Evolutionary conservation across 1,140 invertebrate species (phyloP).

Genomic region (Teleopsis dalmanni): DNA sequence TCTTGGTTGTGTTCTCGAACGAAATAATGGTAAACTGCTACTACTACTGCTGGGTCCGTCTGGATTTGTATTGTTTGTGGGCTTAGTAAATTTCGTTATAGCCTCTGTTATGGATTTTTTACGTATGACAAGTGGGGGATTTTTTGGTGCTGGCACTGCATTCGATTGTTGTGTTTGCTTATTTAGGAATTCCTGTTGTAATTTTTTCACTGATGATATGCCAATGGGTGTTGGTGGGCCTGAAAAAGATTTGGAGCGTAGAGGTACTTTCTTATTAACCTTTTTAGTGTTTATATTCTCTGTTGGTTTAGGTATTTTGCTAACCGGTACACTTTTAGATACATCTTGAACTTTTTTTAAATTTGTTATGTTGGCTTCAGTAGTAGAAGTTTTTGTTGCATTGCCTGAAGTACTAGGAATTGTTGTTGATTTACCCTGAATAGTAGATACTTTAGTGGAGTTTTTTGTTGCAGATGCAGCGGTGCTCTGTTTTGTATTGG

Average conservation of each 20-base stretch:
- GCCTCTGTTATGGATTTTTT: slow-evolving; percentile 36
- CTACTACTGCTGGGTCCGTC: slow-evolving; percentile 24
- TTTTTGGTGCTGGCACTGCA: slow-evolving; percentile 26
- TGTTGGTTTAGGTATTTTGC: slow-evolving; percentile 3
- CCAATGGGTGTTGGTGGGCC: slow-evolving; percentile 28
- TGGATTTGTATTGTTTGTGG: slow-evolving; percentile 7
- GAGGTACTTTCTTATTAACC: slow-evolving; percentile 21
- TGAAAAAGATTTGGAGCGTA: slow-evolving; percentile 39
- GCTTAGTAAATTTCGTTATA: slow-evolving; percentile 31
- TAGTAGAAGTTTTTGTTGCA: no score
- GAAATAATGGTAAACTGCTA: slow-evolving; percentile 13
- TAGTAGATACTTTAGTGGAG: not conserved
- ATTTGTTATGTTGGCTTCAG: no score
- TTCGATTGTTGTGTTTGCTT: slow-evolving; percentile 33
- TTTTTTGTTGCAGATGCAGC: not conserved
- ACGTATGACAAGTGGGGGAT: slow-evolving; percentile 18
- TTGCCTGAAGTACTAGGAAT: not conserved
- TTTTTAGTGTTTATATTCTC: slow-evolving; percentile 6
- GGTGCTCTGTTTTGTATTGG: not conserved
- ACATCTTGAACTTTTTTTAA: no score
- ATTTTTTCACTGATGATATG: slow-evolving; percentile 47
- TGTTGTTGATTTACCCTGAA: no score
- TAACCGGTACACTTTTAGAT: no score
- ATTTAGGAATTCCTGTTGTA: slow-evolving; percentile 50
- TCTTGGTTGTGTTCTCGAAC: slow-evolving; percentile 22